These are phyloP conservation scores for Andricus grossulariae DNA, from an alignment of 1,140 invertebrate genomes.

Conservation along the genomic window DNA sequence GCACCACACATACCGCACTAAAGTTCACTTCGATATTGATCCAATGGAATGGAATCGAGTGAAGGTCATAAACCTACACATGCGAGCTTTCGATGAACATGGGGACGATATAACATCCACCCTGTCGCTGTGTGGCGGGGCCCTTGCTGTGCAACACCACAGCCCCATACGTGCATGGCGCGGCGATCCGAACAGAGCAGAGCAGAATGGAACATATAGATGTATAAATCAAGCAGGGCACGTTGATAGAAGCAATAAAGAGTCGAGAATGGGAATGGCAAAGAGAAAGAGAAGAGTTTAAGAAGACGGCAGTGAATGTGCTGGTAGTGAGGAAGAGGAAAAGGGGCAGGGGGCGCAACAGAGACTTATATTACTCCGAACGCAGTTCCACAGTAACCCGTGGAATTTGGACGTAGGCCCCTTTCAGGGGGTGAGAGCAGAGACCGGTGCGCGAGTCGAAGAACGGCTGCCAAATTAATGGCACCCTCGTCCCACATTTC, in stretches of 20 bases:
- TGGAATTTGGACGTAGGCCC: conserved; percentile 54
- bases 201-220: conserved; percentile 33
- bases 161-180: conserved; percentile 12
- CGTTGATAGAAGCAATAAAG: conserved; percentile 64
- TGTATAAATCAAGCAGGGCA: conserved; percentile 59
- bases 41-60: conserved; percentile 27
- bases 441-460: conserved; percentile 56
- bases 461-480: conserved; percentile 62
- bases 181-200: conserved; percentile 14
- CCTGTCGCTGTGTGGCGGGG: background rate
- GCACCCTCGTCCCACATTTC: conserved; percentile 58
- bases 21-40: conserved; percentile 26
- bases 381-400: conserved; percentile 50
- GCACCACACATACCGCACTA: background rate
- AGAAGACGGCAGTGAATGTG: conserved; percentile 32
- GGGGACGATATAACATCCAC: conserved; percentile 10
- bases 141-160: conserved; percentile 30
- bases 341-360: background rate
- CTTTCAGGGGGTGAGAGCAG: conserved; percentile 24
- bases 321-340: background rate
- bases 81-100: background rate
- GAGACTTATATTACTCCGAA: conserved; percentile 53
- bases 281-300: conserved; percentile 1
- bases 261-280: conserved; percentile 29
- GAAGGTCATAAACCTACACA: conserved; percentile 25